Conservation (phyloP, 1,140 invertebrate species). For the Cotesia vestalis region DNA sequence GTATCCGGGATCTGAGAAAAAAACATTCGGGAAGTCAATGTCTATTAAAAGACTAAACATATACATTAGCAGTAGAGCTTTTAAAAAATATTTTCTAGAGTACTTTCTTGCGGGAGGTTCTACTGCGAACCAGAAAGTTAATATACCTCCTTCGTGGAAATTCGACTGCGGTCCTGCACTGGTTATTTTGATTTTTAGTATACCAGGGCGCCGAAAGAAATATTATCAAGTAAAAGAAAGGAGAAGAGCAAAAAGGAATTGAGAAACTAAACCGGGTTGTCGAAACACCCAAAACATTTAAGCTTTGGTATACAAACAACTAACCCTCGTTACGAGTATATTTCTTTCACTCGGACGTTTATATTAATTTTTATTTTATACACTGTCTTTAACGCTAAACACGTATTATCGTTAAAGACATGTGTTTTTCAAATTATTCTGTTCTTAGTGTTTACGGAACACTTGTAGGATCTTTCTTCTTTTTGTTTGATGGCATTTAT, state of each 20-base stretch:
- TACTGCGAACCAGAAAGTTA: conserved; percentile 33
- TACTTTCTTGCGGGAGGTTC: background rate
- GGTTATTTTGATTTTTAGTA: conserved; percentile 42
- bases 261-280: too few relatives aligned
- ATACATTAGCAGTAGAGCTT: conserved; percentile 24
- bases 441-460: background rate
- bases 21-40: background rate
- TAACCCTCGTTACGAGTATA: too few relatives aligned
- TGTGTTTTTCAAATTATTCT: background rate
- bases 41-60: conserved; percentile 49
- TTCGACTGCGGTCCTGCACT: background rate
- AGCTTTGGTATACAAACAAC: too few relatives aligned
- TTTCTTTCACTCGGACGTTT: too few relatives aligned
- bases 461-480: background rate
- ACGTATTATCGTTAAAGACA: too few relatives aligned
- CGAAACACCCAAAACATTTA: too few relatives aligned
- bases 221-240: conserved; percentile 13
- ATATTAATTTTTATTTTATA: too few relatives aligned
- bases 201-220: conserved; percentile 32
- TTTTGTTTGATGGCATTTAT: too few relatives aligned
- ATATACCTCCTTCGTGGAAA: conserved; percentile 37
- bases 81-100: conserved; percentile 32
- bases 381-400: too few relatives aligned
- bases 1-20: background rate
- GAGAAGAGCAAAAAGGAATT: too few relatives aligned